Evolutionary conservation across 1,140 invertebrate species (phyloP), one percentile per base, ranked within the genome.

Genomic region (Trichonephila clavipes): DNA sequence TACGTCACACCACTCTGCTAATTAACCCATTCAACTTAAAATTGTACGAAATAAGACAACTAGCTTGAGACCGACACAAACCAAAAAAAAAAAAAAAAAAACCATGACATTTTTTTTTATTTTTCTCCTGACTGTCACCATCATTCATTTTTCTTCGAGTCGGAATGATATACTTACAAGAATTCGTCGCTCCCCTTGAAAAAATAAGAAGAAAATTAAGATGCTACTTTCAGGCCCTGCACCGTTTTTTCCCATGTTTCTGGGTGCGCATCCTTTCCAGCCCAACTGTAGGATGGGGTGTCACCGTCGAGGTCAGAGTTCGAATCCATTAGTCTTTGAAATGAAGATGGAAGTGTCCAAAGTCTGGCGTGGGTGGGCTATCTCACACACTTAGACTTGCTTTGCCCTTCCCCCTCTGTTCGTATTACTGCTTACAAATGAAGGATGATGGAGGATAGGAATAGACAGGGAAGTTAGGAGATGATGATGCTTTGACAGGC

Each of bases 281-380:
- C 51, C 51, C 7, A 51, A 51, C 51, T 51, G 51, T 3, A 51
- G 19, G 86, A 40, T 40, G 61, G 61, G 61, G 62, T 88, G 61
- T 88, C 86, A 88, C 61, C 62, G 21, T 8, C 59, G 21, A 62
- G 92, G 92, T 93, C 92, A 93, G 40, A 88, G 92, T 62, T 93
- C 85, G 92, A 40, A 62, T 51, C 92, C 92, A 93, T 93, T 93
- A 93, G 92, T 93, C 86, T 88, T 82, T 59, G 24, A 92, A 83
- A 64, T 61, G 91, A 88, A 93, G 92, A 93, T 93, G 86, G 83
- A 93, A 93, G 92, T 58, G 66, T 82, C 92, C 83, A 28, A 66
- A 72, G 59, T 83, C 40, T 18, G 59, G 92, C 85, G 92, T 93
- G 92, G 92, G 92, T 93, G 92, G 92, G 85, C 92, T 69, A n/a